These are phyloP conservation scores for Agelaius phoeniceus DNA, from an alignment of 2,113 vertebrate species.

Conservation along the genomic window DNA sequence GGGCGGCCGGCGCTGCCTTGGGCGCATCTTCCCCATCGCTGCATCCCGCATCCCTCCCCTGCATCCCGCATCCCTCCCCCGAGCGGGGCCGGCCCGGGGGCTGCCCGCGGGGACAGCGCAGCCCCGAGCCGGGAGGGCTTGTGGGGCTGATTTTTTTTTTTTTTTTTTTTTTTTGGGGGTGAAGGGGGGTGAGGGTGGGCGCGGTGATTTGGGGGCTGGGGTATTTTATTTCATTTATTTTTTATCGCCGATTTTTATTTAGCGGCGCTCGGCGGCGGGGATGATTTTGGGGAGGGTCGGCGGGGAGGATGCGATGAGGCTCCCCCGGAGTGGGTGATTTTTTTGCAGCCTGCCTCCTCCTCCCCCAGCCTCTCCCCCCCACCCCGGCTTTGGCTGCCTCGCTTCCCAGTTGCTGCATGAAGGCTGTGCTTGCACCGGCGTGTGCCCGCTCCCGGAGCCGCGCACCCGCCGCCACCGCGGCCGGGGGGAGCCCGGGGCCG, in stretches of 20 bases:
- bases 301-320: background rate
- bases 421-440: too few relatives aligned
- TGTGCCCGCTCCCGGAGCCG: too few relatives aligned
- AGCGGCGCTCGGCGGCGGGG: background rate
- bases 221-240: background rate
- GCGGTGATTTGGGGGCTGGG: background rate
- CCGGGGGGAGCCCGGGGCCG: too few relatives aligned
- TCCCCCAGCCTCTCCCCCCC: background rate
- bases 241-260: background rate
- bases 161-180: too few relatives aligned
- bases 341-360: background rate
- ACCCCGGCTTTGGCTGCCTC: background rate
- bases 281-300: background rate
- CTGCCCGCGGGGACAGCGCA: background rate
- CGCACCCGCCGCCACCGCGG: too few relatives aligned
- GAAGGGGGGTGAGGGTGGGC: background rate
- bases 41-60: slow-evolving; percentile 16
- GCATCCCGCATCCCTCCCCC: background rate
- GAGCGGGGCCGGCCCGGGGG: background rate
- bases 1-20: background rate
- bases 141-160: background rate
- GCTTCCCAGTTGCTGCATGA: too few relatives aligned
- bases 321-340: background rate
- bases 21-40: background rate
- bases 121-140: background rate